Percentiles rank a stretch among this genome's conserved stretches.
Conservation (phyloP, 1,140 invertebrate species). For the Notospermus geniculatus region DNA sequence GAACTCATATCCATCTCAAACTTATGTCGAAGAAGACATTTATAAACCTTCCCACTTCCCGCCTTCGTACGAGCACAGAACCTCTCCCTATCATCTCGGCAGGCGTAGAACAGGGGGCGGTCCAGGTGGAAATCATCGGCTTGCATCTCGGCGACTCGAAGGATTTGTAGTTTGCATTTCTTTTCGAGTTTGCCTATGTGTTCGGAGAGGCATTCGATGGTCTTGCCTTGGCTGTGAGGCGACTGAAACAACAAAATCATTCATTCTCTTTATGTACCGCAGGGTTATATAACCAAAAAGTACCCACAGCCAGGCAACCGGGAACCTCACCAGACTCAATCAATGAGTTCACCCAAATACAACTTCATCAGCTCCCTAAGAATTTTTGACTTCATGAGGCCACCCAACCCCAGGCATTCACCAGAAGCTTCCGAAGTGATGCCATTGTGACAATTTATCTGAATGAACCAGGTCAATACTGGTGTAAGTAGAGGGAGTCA, state of each 20-base stretch:
- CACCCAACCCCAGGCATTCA: too few species aligned
- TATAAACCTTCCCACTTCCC: slow-evolving; percentile 77
- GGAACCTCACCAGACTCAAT: not conserved
- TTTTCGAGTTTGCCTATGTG: slow-evolving; percentile 45
- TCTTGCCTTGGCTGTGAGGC: slow-evolving; percentile 73
- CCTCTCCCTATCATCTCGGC: slow-evolving; percentile 76
- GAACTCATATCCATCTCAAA: slow-evolving; percentile 66
- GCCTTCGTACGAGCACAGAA: slow-evolving; percentile 60
- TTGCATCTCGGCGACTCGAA: slow-evolving; percentile 83
- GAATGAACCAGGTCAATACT: too few species aligned
- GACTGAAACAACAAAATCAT: slow-evolving; percentile 31
- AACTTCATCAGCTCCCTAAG: too few species aligned
- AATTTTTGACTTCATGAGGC: too few species aligned
- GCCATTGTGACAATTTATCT: too few species aligned
- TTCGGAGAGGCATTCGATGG: slow-evolving; percentile 78
- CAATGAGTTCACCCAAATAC: too few species aligned
- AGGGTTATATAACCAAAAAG: not conserved
- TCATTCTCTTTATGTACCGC: too few species aligned
- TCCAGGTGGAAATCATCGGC: slow-evolving; percentile 90
- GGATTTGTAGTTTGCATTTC: slow-evolving; percentile 74
- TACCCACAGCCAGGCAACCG: slow-evolving; percentile 7
- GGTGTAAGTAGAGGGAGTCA: too few species aligned
- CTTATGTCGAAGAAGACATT: slow-evolving; percentile 82
- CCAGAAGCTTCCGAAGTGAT: too few species aligned
- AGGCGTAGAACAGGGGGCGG: slow-evolving; percentile 84